phyloP scores from a whole-genome alignment of 2,888 invertebrate species.

The Diarsia mendica region DNA sequence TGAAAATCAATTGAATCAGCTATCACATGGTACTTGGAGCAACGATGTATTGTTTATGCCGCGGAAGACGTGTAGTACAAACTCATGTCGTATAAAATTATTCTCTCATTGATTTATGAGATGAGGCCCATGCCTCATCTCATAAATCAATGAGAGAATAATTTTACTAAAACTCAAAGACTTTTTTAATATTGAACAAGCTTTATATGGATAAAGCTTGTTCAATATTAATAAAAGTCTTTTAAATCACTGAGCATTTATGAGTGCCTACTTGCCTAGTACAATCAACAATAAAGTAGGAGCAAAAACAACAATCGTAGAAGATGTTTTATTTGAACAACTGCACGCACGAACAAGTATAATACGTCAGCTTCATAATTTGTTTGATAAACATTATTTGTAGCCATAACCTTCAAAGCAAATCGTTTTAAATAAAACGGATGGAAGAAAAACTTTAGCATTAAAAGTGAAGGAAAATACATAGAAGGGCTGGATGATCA shows the following conservation, averaged over 20 bases:
- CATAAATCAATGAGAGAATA: conserved; percentile 8
- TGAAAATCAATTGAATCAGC: conserved; percentile 15
- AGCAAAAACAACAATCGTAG: conserved; percentile 34
- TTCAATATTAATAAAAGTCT: conserved; percentile 21
- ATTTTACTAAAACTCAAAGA: too few relatives aligned
- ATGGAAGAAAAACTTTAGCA: neutral
- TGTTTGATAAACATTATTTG: conserved; percentile 25
- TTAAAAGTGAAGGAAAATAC: neutral
- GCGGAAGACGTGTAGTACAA: conserved; percentile 4
- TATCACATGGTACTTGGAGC: neutral
- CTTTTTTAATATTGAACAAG: too few relatives aligned
- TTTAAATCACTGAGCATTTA: conserved; percentile 17
- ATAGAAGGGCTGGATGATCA: neutral
- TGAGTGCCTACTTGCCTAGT: neutral
- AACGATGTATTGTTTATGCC: conserved; percentile 1
- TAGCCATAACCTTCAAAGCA: conserved; percentile 16
- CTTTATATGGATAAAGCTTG: neutral
- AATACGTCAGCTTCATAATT: conserved; percentile 32
- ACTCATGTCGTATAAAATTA: neutral
- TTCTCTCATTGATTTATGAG: conserved; percentile 9
- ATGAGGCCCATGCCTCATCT: neutral
- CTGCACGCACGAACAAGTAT: conserved; percentile 33
- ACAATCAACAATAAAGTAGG: neutral
- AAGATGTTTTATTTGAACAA: conserved; percentile 60
- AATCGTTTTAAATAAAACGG: conserved; percentile 3